Percentiles rank a stretch among this genome's conserved stretches.
These are phyloP conservation scores for Astropecten irregularis DNA, from an alignment of 53 echinoderm and acorn worm genomes.

Conservation along the genomic window DNA sequence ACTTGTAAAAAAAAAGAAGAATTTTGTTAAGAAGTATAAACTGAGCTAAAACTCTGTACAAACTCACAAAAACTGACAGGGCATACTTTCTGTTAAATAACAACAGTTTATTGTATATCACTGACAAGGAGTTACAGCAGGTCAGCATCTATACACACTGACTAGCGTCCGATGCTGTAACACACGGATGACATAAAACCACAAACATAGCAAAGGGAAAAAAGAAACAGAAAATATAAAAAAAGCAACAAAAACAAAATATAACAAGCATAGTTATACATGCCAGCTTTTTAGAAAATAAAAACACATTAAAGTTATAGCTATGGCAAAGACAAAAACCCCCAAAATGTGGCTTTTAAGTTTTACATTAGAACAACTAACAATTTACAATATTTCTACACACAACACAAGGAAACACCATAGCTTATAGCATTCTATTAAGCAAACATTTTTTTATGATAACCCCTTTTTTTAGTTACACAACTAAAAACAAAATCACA, in stretches of 20 bases:
- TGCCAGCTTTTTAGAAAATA: constrained; percentile 46
- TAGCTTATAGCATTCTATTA: constrained; percentile 21
- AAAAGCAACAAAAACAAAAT: constrained; percentile 12
- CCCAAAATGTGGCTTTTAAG: background rate
- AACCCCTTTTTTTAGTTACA: constrained; percentile 3
- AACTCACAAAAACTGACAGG: background rate
- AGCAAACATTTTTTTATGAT: constrained; percentile 16
- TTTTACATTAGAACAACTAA: constrained; percentile 44
- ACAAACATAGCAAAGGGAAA: constrained; percentile 10
- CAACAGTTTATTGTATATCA: constrained; percentile 58
- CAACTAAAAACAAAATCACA: constrained; percentile 15
- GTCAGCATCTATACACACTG: constrained; percentile 58
- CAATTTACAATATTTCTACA: constrained; percentile 41
- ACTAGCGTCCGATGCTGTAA: constrained; percentile 57
- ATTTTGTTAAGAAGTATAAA: too few relatives aligned
- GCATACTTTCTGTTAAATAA: constrained; percentile 38
- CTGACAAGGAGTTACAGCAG: constrained; percentile 51
- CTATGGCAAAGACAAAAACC: background rate
- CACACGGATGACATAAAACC: constrained; percentile 18
- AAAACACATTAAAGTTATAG: constrained; percentile 6
- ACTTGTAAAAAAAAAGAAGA: too few relatives aligned
- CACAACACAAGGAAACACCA: constrained; percentile 14
- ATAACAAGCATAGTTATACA: constrained; percentile 45
- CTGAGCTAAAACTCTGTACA: too few relatives aligned
- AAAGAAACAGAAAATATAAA: background rate